A percentile compares a stretch with the other conserved stretches of the same genome.
phyloP scores from a whole-genome alignment of 2,888 invertebrate genomes.

The Chloroclystis v-ata region DNA sequence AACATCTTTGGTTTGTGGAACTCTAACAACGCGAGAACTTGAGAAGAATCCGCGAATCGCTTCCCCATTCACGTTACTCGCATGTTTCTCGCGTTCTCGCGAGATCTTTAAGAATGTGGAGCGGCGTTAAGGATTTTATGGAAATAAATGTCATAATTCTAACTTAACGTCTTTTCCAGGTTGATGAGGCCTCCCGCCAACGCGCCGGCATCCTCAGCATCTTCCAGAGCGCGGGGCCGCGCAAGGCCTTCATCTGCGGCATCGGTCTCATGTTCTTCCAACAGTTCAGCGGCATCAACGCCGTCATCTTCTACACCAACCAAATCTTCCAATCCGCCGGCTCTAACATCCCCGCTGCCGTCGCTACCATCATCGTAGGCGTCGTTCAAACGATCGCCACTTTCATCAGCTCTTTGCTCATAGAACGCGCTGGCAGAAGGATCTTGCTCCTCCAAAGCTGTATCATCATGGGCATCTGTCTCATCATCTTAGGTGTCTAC shows the following conservation, averaged over 20 bases:
- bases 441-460: slow-evolving; percentile 87
- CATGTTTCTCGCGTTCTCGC: too few species aligned
- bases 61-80: too few species aligned
- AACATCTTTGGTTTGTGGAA: too few species aligned
- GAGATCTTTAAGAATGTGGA: too few species aligned
- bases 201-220: slow-evolving; percentile 79
- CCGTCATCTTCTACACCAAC: slow-evolving; percentile 89
- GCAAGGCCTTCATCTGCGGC: slow-evolving; percentile 85
- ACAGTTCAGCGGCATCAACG: slow-evolving; percentile 90
- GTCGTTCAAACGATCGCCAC: slow-evolving; percentile 88
- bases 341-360: slow-evolving; percentile 79
- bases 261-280: slow-evolving; percentile 91
- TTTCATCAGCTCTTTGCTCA: slow-evolving; percentile 81
- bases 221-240: slow-evolving; percentile 79
- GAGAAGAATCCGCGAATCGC: too few species aligned
- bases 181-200: slow-evolving; percentile 76
- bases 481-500: slow-evolving; percentile 84
- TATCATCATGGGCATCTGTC: slow-evolving; percentile 82
- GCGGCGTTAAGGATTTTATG: too few species aligned
- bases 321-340: slow-evolving; percentile 87
- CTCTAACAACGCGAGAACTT: too few species aligned
- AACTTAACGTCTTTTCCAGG: too few species aligned
- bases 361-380: slow-evolving; percentile 89
- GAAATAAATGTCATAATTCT: too few species aligned
- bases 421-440: slow-evolving; percentile 89